Percentiles rank a stretch among this genome's conserved stretches.
Conservation (phyloP, 2,888 invertebrate species). For the Meghimatium bilineatum region DNA sequence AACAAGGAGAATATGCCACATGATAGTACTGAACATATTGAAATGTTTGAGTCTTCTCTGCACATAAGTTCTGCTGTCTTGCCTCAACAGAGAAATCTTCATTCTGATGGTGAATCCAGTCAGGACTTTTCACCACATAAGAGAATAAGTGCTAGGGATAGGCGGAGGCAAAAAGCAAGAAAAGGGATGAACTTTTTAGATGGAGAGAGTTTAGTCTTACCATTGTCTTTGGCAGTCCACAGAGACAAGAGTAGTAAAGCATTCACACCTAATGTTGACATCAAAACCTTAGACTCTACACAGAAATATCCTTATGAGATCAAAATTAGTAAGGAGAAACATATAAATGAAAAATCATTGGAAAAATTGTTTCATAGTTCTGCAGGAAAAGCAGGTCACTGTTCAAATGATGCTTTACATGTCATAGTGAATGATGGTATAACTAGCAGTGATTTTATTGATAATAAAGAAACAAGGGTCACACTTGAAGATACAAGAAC, state of each 20-base stretch:
- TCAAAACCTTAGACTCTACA: neutral
- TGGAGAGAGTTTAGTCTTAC: neutral
- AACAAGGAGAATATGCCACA: neutral
- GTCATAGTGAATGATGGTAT: too few species aligned
- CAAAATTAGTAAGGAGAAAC: too few species aligned
- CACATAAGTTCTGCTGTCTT: neutral
- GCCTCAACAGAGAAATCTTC: neutral
- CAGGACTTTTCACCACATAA: neutral
- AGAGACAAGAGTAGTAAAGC: too few species aligned
- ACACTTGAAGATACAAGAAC: too few species aligned
- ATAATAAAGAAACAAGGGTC: too few species aligned
- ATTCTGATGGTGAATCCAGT: neutral
- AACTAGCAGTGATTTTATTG: too few species aligned
- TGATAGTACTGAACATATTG: neutral
- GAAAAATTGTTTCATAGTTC: too few species aligned
- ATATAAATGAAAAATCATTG: too few species aligned
- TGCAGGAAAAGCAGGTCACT: too few species aligned
- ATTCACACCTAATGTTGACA: neutral
- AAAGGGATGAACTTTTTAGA: neutral
- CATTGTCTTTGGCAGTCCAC: neutral
- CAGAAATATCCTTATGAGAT: too few species aligned
- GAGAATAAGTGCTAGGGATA: slow-evolving; percentile 2
- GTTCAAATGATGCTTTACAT: too few species aligned
- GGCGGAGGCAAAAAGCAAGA: neutral
- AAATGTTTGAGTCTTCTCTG: neutral